Percentiles rank a stretch among this genome's conserved stretches.
phyloP scores from a whole-genome alignment of 2,888 invertebrate species.

The Vannuccia rotundouncinata region DNA sequence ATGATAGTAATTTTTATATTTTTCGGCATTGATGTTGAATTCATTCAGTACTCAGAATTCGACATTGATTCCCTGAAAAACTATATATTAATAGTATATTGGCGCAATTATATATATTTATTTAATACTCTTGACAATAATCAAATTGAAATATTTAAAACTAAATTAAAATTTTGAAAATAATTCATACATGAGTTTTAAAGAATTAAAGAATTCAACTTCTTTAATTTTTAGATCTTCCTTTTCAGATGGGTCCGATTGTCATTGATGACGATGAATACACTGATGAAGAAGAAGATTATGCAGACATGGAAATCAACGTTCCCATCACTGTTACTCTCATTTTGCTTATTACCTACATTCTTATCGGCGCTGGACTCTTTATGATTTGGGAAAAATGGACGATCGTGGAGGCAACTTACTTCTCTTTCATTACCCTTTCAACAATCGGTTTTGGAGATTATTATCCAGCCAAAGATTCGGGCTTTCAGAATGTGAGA shows the following conservation, averaged over 20 bases:
- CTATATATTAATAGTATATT: too few species aligned
- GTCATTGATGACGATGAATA: constrained; percentile 27
- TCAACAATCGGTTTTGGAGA: constrained; percentile 33
- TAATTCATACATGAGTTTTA: too few species aligned
- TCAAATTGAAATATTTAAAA: too few species aligned
- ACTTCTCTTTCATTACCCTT: constrained; percentile 29
- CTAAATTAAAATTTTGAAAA: too few species aligned
- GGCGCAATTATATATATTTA: too few species aligned
- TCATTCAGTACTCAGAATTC: too few species aligned
- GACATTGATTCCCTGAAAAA: too few species aligned
- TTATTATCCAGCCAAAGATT: constrained; percentile 27
- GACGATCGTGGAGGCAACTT: constrained; percentile 1
- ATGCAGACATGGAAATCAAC: constrained; percentile 22
- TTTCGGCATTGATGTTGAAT: too few species aligned
- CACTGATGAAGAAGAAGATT: constrained; percentile 32
- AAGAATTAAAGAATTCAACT: too few species aligned
- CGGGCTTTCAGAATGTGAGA: neutral
- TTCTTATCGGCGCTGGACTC: constrained; percentile 37
- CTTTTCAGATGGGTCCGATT: neutral
- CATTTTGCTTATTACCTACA: constrained; percentile 31
- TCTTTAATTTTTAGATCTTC: too few species aligned
- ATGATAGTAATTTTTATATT: too few species aligned
- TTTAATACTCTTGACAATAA: too few species aligned
- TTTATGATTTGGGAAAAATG: constrained; percentile 37
- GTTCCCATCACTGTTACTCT: constrained; percentile 37